These are phyloP conservation scores for Tethya wilhelma DNA, from an alignment of 37 sponge, comb jelly and placozoan species.

Conservation along the genomic window DNA sequence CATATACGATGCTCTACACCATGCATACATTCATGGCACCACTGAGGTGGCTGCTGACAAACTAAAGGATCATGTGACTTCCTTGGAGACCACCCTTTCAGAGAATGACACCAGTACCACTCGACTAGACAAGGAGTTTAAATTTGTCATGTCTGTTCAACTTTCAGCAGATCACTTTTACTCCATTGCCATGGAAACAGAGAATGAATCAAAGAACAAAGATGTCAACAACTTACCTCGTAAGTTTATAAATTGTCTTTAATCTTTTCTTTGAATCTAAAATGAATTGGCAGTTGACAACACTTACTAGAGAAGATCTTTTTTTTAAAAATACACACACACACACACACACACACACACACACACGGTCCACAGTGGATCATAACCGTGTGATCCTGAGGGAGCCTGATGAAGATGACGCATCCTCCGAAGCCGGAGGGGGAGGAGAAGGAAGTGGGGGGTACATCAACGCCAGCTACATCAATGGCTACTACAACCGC, in stretches of 20 bases:
- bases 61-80: background rate
- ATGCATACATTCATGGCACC: slow-evolving; percentile 14
- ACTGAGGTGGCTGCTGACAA: slow-evolving; percentile 9
- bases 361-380: too few species aligned
- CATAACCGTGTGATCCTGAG: slow-evolving; percentile 21
- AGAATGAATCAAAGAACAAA: slow-evolving; percentile 19
- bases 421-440: background rate
- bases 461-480: slow-evolving; percentile 52
- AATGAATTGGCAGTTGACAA: background rate
- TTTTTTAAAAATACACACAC: background rate
- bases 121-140: slow-evolving; percentile 16
- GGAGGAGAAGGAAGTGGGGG: background rate
- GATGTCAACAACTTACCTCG: slow-evolving; percentile 6
- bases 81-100: background rate
- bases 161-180: background rate
- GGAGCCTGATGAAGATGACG: background rate
- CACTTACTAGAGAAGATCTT: background rate
- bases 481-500: slow-evolving; percentile 31
- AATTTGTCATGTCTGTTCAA: background rate
- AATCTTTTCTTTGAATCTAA: background rate
- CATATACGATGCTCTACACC: slow-evolving; percentile 49
- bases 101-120: background rate
- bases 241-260: background rate
- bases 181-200: slow-evolving; percentile 9
- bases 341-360: slow-evolving; percentile 13